These are phyloP conservation scores for Eupithecia vulgata DNA, from an alignment of 2,888 invertebrate genomes.

Conservation along the genomic window DNA sequence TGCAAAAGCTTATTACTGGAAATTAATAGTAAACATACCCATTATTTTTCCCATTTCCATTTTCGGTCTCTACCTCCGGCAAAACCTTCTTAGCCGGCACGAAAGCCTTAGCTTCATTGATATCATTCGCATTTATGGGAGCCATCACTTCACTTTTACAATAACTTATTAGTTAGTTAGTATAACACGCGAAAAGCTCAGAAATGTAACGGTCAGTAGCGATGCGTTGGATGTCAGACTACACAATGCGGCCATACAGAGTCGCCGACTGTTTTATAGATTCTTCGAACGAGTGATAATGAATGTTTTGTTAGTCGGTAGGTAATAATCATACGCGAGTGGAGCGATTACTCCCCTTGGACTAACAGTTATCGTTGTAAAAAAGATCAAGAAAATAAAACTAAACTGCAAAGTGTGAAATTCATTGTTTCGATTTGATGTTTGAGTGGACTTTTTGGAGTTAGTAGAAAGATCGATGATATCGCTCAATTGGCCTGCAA, in stretches of 20 bases:
- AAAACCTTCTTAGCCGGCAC: conserved; percentile 66
- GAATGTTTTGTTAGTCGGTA: conserved; percentile 37
- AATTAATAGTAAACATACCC: conserved; percentile 42
- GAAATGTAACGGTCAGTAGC: conserved; percentile 45
- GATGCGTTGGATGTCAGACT: conserved; percentile 67
- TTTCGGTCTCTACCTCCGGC: conserved; percentile 74
- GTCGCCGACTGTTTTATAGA: conserved; percentile 67
- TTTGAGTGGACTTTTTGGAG: neutral
- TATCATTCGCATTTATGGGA: conserved; percentile 69
- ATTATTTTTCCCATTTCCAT: conserved; percentile 55
- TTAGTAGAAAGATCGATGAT: neutral
- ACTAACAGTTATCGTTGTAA: conserved; percentile 12
- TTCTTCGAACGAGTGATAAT: conserved; percentile 43
- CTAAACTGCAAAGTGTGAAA: neutral
- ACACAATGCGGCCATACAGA: conserved; percentile 65
- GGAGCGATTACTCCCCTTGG: conserved; percentile 32
- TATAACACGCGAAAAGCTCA: conserved; percentile 43
- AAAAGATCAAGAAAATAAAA: neutral
- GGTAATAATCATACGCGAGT: conserved; percentile 41
- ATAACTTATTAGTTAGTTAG: neutral
- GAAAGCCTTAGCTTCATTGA: conserved; percentile 63
- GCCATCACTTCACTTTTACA: conserved; percentile 70
- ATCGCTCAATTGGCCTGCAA: neutral
- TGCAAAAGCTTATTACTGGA: neutral
- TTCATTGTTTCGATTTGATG: neutral